Percentiles rank a stretch among this genome's conserved stretches.
These are phyloP conservation scores for Laothoe populi DNA, from an alignment of 2,888 invertebrate genomes.

Conservation along the genomic window DNA sequence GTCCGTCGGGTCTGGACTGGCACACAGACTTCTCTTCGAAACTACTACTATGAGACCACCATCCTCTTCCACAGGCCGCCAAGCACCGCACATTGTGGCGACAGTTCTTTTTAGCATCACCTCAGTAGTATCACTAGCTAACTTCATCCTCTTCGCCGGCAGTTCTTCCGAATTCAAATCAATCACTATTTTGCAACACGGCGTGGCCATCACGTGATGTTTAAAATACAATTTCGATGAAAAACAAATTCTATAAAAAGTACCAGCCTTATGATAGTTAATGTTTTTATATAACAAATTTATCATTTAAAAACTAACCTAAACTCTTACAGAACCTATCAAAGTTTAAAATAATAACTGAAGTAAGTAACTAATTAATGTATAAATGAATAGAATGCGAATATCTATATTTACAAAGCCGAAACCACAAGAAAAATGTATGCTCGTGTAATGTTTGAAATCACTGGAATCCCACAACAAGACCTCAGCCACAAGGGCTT, in stretches of 20 bases:
- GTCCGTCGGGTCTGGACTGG: slow-evolving; percentile 74
- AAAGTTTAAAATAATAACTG: background rate
- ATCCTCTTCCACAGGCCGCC: slow-evolving; percentile 78
- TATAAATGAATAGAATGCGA: background rate
- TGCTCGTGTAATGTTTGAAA: background rate
- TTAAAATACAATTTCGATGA: slow-evolving; percentile 20
- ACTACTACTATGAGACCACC: slow-evolving; percentile 77
- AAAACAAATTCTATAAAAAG: slow-evolving; percentile 23
- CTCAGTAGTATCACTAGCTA: slow-evolving; percentile 39
- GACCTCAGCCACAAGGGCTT: background rate
- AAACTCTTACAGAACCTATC: background rate
- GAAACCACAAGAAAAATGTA: background rate
- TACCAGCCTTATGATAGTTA: slow-evolving; percentile 32
- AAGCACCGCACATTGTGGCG: slow-evolving; percentile 80
- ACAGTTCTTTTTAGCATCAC: slow-evolving; percentile 63
- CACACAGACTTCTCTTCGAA: slow-evolving; percentile 61
- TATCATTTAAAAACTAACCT: slow-evolving; percentile 18
- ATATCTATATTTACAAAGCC: background rate
- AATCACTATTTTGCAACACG: slow-evolving; percentile 51
- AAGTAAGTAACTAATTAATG: background rate
- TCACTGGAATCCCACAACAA: background rate
- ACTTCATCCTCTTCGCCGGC: slow-evolving; percentile 66
- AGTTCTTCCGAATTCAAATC: slow-evolving; percentile 51
- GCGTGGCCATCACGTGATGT: slow-evolving; percentile 54
- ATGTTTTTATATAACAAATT: slow-evolving; percentile 40